Evolutionary conservation across 2,797 vertebrate species (phyloP), one percentile per base, ranked within the genome.

Genomic region (Monodelphis domestica): DNA sequence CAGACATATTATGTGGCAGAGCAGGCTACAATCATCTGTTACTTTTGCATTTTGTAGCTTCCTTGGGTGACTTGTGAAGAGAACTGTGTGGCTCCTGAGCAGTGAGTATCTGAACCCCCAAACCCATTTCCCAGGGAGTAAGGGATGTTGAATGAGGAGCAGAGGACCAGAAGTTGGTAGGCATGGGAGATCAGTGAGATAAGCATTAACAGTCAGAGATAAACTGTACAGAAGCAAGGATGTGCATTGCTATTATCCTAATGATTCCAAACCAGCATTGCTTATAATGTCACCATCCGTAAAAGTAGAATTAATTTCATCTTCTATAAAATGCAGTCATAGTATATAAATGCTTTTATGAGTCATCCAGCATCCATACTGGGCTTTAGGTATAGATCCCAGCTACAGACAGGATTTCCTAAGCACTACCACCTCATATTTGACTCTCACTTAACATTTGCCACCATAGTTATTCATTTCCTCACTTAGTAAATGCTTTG

Each of bases 91-190:
- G 97, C 92, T 30, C 4, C 97, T 63, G 98, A 98, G 89, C 97
- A 98, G 98, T 99, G 95, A 98, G 98, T 98, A 98, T 96, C 88
- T 88, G 17, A 78, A 17, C 53, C 57, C 94, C 56, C 94, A 78
- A 52, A 38, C 53, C 2, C 33, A 87, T 92, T 91, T 53, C 29
- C 84, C 88, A 52, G 45, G 94, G 11, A 90, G 0, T 30, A 26
- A 93, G 88, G 50, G 91, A 87, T 95, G 12, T 1, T 12, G 94
- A 96, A 78, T 7, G n/a, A 55, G 26, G 56, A 78, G 59, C 0
- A 50, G 6, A 88, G 89, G 96, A 92, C 88, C 92, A 90, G 24
- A 94, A 5, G 84, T 94, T 91, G 91, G 53, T 30, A 56, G 53
- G 91, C 10, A 45, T 26, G 90, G 89, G 26, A 2, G 50, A 95